Percentiles rank a stretch among this genome's conserved stretches.
Conservation (phyloP, 2,797 vertebrate genomes). For the Pipistrellus nathusii region DNA sequence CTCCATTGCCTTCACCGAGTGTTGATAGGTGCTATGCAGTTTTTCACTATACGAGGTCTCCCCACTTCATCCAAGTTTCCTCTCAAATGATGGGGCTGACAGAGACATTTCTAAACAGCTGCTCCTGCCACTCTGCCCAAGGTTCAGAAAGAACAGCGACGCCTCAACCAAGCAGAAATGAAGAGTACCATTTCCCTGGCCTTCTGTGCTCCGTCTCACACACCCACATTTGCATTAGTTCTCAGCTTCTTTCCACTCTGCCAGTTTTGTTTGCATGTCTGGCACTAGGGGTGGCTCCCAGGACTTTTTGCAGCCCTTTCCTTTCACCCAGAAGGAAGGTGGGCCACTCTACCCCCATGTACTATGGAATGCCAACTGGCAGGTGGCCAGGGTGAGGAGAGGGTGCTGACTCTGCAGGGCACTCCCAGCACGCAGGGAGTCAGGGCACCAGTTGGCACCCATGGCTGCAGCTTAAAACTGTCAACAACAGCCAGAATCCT, state of each 20-base stretch:
- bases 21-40: not conserved
- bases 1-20: not conserved
- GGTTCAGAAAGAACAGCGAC: constrained; percentile 49
- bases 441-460: constrained; percentile 71
- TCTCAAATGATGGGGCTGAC: not conserved
- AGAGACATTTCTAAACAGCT: not conserved
- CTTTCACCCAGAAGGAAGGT: constrained; percentile 75
- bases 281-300: constrained; percentile 74
- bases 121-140: not conserved
- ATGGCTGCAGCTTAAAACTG: constrained; percentile 61
- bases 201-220: constrained; percentile 59
- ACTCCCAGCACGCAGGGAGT: constrained; percentile 59
- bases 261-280: constrained; percentile 80
- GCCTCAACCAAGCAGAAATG: not conserved
- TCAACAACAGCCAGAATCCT: constrained; percentile 73
- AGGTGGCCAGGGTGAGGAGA: constrained; percentile 73
- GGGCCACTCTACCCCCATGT: constrained; percentile 69
- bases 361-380: constrained; percentile 60
- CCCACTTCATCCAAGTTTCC: not conserved
- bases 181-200: constrained; percentile 53
- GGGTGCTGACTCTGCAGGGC: constrained; percentile 40
- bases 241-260: constrained; percentile 77
- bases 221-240: constrained; percentile 70
- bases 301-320: constrained; percentile 70
- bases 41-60: not conserved